phyloP scores from a whole-genome alignment of 2,888 invertebrate species.

The Platycnemis pennipes region DNA sequence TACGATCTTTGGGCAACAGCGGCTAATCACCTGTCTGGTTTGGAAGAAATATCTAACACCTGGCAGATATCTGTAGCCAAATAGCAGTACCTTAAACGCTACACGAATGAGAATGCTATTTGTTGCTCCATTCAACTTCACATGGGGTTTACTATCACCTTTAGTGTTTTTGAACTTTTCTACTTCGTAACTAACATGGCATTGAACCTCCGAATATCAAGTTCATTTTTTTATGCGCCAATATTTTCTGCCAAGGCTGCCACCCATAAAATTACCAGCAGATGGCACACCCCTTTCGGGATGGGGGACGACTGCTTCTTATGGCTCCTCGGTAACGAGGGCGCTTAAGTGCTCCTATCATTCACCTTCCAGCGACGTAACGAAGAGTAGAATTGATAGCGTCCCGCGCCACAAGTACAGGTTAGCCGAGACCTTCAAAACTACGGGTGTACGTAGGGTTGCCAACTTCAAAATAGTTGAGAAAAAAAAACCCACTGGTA shows the following conservation, averaged over 20 bases:
- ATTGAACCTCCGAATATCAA: not conserved
- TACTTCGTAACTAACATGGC: no score
- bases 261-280: conserved; percentile 7
- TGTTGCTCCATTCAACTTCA: no score
- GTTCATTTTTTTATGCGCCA: not conserved
- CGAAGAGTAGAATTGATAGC: not conserved
- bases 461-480: not conserved
- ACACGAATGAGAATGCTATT: no score
- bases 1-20: no score
- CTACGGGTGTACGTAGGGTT: not conserved
- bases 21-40: no score
- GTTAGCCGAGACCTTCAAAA: not conserved
- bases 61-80: no score
- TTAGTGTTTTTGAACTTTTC: not conserved
- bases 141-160: no score
- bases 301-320: not conserved
- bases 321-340: not conserved
- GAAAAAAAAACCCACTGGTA: no score
- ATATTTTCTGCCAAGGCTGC: not conserved
- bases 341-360: not conserved
- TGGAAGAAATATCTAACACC: no score
- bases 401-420: not conserved
- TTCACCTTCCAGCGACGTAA: not conserved
- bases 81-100: no score
- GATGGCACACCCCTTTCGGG: not conserved